Evolutionary conservation across 35 echinoderm and acorn worm species (phyloP).

Genomic region (Lytechinus pictus): DNA sequence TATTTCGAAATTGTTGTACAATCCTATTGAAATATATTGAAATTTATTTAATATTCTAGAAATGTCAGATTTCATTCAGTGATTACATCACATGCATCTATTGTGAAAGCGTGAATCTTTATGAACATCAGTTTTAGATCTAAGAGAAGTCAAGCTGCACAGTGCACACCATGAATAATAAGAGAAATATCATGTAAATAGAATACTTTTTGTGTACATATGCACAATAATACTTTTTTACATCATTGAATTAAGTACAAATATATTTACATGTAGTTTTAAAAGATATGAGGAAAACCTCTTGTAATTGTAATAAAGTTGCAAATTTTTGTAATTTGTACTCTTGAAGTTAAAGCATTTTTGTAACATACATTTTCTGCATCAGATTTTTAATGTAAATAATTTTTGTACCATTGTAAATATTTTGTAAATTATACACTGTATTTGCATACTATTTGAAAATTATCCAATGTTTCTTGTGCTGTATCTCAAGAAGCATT

Average conservation of each 20-base stretch:
- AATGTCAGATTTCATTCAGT: background rate
- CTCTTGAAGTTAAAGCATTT: background rate
- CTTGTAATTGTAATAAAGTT: background rate
- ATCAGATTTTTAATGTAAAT: constrained; percentile 10
- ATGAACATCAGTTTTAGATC: background rate
- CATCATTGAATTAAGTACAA: background rate
- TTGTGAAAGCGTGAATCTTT: background rate
- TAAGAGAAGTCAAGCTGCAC: background rate
- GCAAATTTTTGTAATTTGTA: background rate
- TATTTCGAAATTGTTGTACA: too few relatives aligned
- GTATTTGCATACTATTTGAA: background rate
- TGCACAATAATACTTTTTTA: background rate
- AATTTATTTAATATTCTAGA: too few relatives aligned
- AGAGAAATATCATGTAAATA: background rate
- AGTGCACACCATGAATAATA: background rate
- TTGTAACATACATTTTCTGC: constrained; percentile 5
- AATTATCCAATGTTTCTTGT: background rate
- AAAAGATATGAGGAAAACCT: background rate
- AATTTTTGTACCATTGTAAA: constrained; percentile 6
- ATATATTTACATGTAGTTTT: background rate
- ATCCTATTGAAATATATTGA: too few relatives aligned
- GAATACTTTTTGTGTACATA: background rate
- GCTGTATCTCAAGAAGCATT: background rate
- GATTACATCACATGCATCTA: background rate
- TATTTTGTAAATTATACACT: constrained; percentile 21